phyloP scores from a whole-genome alignment of 2,888 invertebrate genomes.

The Teinopalpus imperialis region DNA sequence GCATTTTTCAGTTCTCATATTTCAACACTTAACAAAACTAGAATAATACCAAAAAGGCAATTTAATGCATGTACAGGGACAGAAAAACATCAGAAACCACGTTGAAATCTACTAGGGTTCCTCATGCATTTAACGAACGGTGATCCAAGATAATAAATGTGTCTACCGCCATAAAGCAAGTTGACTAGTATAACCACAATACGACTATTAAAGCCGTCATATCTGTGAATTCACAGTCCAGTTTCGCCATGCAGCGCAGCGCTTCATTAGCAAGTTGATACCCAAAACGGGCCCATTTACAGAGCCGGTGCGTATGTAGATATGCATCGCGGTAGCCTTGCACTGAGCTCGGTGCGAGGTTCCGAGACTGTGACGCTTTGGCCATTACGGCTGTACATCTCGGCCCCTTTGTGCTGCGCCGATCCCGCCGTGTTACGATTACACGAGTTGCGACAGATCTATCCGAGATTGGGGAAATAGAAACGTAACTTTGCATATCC shows the following conservation, averaged over 20 bases:
- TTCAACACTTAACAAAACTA: conserved; percentile 5
- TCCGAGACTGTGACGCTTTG: conserved; percentile 68
- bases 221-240: conserved; percentile 68
- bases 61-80: conserved; percentile 14
- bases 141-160: conserved; percentile 23
- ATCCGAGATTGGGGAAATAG: conserved; percentile 74
- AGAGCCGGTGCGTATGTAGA: conserved; percentile 67
- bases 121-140: conserved; percentile 19
- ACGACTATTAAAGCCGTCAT: conserved; percentile 61
- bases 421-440: conserved; percentile 73
- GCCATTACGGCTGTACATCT: conserved; percentile 76
- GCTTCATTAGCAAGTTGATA: conserved; percentile 80
- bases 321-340: conserved; percentile 73
- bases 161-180: conserved; percentile 51
- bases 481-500: conserved; percentile 76
- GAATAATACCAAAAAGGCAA: conserved; percentile 18
- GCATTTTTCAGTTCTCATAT: too few species aligned
- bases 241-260: conserved; percentile 62
- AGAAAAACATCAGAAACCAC: conserved; percentile 19
- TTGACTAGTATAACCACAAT: conserved; percentile 53
- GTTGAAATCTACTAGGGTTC: conserved; percentile 18
- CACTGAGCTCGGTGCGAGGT: conserved; percentile 50
- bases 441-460: conserved; percentile 73
- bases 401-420: conserved; percentile 73
- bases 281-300: conserved; percentile 77